These are phyloP conservation scores for Acanthurus lineatus DNA, from an alignment of 2,797 vertebrate genomes.

Conservation along the genomic window DNA sequence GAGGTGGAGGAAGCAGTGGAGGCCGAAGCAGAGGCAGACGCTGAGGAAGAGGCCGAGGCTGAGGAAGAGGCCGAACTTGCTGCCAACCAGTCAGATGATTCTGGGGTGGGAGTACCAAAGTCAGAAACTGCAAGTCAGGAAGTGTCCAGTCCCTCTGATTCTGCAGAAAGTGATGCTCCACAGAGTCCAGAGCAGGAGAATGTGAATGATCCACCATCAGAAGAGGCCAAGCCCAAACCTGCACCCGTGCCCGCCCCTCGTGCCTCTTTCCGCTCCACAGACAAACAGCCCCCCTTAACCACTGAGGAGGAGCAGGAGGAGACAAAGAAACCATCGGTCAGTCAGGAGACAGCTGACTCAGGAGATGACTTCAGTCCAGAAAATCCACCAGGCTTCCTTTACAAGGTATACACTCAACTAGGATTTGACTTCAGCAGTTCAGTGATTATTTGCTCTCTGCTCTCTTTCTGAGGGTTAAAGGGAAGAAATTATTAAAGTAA, in stretches of 20 bases:
- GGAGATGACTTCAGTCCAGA: conserved; percentile 34
- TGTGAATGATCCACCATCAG: conserved; percentile 15
- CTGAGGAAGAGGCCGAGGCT: too few relatives aligned
- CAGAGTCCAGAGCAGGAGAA: conserved; percentile 42
- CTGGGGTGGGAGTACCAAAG: conserved; percentile 47
- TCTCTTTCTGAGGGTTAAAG: neutral
- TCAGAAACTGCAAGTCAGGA: conserved; percentile 56
- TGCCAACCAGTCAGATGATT: conserved; percentile 60
- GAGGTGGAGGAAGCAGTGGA: conserved; percentile 7
- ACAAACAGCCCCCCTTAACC: neutral
- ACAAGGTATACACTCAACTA: conserved; percentile 71
- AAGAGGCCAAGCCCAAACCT: conserved; percentile 42
- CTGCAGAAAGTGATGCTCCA: conserved; percentile 31
- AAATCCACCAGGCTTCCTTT: conserved; percentile 77
- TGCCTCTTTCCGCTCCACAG: conserved; percentile 56
- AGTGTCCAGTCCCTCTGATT: conserved; percentile 34
- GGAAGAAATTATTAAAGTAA: neutral
- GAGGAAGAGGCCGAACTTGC: conserved; percentile 9
- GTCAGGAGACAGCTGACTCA: conserved; percentile 13
- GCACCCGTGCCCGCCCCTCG: conserved; percentile 76
- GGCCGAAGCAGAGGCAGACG: neutral
- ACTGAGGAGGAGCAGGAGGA: conserved; percentile 26
- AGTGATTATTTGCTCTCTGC: neutral
- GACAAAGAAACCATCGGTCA: conserved; percentile 11
- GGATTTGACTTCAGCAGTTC: neutral